phyloP scores from a whole-genome alignment of 1,140 invertebrate genomes.

The Papilio aristodemus region DNA sequence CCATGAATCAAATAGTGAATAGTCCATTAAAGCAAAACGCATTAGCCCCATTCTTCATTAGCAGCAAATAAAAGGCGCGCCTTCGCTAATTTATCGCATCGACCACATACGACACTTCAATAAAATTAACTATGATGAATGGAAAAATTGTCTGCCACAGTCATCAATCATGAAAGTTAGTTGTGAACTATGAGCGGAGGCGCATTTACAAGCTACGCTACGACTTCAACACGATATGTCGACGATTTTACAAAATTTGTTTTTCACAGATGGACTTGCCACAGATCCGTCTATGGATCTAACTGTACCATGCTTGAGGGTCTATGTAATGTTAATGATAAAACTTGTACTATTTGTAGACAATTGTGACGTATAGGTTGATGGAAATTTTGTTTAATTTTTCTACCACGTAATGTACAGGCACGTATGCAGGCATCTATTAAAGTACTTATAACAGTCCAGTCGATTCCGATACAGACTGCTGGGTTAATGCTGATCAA shows the following conservation, averaged over 20 bases:
- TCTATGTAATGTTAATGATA: too few species aligned
- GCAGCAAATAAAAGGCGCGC: conserved; percentile 46
- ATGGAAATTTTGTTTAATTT: too few species aligned
- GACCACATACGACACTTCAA: conserved; percentile 68
- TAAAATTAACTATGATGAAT: conserved; percentile 78
- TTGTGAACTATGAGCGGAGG: conserved; percentile 44
- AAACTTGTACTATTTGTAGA: too few species aligned
- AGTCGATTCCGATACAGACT: too few species aligned
- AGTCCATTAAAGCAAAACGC: conserved; percentile 52
- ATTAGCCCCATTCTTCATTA: conserved; percentile 56
- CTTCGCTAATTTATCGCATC: conserved; percentile 59
- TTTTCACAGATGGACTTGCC: neutral
- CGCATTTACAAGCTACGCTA: conserved; percentile 26
- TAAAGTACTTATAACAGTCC: too few species aligned
- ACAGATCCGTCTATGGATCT: too few species aligned
- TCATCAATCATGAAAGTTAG: conserved; percentile 71
- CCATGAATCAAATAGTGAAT: conserved; percentile 34
- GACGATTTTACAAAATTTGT: neutral
- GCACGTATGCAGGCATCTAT: too few species aligned
- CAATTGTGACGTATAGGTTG: too few species aligned
- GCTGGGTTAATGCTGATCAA: too few species aligned
- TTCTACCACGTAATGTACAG: too few species aligned
- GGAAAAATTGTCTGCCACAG: conserved; percentile 64
- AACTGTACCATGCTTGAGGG: too few species aligned
- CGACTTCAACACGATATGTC: conserved; percentile 31